phyloP scores from a whole-genome alignment of 2,888 invertebrate genomes.

The Carabus problematicus region DNA sequence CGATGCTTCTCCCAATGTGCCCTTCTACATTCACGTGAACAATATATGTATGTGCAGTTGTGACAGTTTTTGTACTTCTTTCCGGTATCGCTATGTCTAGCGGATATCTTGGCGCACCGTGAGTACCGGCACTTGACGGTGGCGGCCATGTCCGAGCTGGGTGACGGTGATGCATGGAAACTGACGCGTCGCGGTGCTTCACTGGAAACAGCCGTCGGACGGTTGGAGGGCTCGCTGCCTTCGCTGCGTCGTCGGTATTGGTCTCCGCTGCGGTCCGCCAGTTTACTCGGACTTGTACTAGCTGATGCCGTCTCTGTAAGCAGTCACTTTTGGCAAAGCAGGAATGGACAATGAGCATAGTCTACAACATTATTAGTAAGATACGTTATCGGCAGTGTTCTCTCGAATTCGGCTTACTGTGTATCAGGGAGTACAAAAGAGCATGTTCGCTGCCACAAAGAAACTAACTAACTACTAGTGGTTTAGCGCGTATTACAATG shows the following conservation, averaged over 20 bases:
- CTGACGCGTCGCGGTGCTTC: conserved; percentile 64
- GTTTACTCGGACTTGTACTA: conserved; percentile 58
- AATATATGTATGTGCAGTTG: conserved; percentile 94
- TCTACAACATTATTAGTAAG: no score
- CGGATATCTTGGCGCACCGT: conserved; percentile 74
- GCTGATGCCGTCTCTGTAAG: conserved; percentile 60
- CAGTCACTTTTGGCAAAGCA: not conserved
- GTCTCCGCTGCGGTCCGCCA: conserved; percentile 50
- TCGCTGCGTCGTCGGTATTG: conserved; percentile 69
- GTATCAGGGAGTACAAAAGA: no score
- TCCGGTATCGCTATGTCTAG: conserved; percentile 78
- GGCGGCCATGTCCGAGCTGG: conserved; percentile 50
- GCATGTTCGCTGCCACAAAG: no score
- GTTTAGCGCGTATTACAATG: conserved; percentile 3
- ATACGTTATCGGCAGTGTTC: no score
- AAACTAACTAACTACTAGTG: not conserved
- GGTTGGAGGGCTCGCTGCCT: conserved; percentile 64
- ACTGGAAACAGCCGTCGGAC: conserved; percentile 47
- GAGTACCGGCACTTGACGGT: conserved; percentile 76
- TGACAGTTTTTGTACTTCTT: conserved; percentile 89
- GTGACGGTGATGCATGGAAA: conserved; percentile 63
- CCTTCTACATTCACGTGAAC: conserved; percentile 87
- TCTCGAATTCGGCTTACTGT: no score
- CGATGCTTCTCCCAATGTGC: conserved; percentile 95
- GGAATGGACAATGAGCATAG: no score